Base-by-base conservation (phyloP, 2,888 invertebrate genomes). In the Agonopterix arenella region DNA sequence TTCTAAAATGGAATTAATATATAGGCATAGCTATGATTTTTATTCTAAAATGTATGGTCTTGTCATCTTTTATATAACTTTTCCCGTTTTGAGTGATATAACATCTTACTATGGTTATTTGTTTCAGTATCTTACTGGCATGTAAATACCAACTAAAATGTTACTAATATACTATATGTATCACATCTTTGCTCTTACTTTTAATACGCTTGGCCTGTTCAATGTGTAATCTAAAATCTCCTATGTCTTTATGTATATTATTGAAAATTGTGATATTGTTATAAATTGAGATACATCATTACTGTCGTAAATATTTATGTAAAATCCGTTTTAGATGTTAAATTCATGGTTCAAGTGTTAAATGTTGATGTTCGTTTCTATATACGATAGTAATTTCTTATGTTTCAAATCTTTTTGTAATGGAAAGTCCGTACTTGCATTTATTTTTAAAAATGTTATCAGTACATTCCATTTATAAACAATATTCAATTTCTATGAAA, bases 231-330 rank as follows among this genome's bases (percentile, higher is more conserved):
- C 76, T 80, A 76, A 77, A 77, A 77, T 83, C 74, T 83, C 79
- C 76, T 77, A 77, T 74, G 71, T 80, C 76, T 79, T 84, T 83
- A 77, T 83, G 85, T 86, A 85, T 84, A 85, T 88, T 88, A 88
- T 85, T 86, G 75, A 89, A 89, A 86, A 89, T 84, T 89, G 89
- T 89, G 89, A 89, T 89, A 89, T 88, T 86, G 86, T 89, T 88
- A 84, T 82, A 79, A 81, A 77, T 69, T 77, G 58, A 77, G 70
- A 68, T 61, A 58, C 72, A 77, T 78, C 72, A 66, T 82, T 74
- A 76, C 64, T 73, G 67, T 79, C 78, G 67, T 75, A 67, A 61
- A 68, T 78, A 71, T 80, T 76, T 76, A 68, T 66, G 64, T 66
- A 70, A 67, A 68, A 64, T 69, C 71, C 71, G 77, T 76, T 52